Evolutionary conservation across 1,140 invertebrate species (phyloP).

Genomic region (Zaprionus vittiger): DNA sequence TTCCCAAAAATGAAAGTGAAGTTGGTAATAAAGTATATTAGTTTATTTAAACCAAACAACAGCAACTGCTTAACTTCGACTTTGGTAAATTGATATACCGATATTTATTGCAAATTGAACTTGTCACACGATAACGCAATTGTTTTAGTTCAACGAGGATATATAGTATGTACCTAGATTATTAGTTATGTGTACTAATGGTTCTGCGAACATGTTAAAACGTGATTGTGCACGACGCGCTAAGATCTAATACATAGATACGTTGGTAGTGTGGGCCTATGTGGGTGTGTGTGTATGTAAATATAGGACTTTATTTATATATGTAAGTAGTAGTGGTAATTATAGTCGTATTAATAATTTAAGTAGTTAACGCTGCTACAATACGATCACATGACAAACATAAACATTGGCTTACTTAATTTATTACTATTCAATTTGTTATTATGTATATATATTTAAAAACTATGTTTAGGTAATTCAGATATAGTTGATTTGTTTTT

Average conservation of each 20-base stretch:
- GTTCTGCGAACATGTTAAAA: constrained; percentile 63
- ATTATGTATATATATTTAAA: constrained; percentile 42
- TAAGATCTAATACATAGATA: constrained; percentile 39
- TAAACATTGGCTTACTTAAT: constrained; percentile 64
- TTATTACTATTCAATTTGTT: constrained; percentile 37
- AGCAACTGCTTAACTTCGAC: not conserved
- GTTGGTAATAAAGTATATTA: not conserved
- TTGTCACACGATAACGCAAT: constrained; percentile 43
- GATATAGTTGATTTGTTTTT: constrained; percentile 37
- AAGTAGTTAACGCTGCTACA: constrained; percentile 48
- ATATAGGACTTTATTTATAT: constrained; percentile 42
- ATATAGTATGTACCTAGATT: constrained; percentile 12
- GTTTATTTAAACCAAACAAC: not conserved
- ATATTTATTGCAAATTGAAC: constrained; percentile 45
- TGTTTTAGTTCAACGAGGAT: constrained; percentile 18
- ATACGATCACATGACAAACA: constrained; percentile 67
- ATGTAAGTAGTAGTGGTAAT: constrained; percentile 38
- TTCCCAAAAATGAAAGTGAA: too few species aligned
- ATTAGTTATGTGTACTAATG: constrained; percentile 19
- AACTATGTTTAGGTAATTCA: constrained; percentile 48
- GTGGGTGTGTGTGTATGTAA: constrained; percentile 23
- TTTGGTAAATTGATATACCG: constrained; percentile 49
- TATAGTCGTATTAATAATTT: constrained; percentile 27
- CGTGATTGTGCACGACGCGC: constrained; percentile 71
- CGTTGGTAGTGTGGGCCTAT: not conserved